Evolutionary conservation across 2,797 vertebrate genomes (phyloP).

Genomic region (Acipenser oxyrinchus): DNA sequence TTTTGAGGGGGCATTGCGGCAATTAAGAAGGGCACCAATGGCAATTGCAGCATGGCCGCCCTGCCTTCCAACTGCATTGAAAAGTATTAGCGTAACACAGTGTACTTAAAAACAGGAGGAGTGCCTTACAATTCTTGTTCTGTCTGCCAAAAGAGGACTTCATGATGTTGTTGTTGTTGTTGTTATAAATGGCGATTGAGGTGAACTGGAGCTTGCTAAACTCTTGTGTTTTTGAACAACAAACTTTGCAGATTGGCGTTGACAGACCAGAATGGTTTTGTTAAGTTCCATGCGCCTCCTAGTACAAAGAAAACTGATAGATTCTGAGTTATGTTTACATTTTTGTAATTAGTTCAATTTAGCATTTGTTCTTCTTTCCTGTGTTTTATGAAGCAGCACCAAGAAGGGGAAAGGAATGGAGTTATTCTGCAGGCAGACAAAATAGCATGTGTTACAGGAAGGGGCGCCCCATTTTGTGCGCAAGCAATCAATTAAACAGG

Average conservation of each 20-base stretch:
- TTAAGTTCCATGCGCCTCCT: constrained; percentile 20
- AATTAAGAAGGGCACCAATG: too few relatives aligned
- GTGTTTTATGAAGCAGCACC: not conserved
- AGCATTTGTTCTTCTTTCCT: constrained; percentile 8
- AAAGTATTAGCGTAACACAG: too few relatives aligned
- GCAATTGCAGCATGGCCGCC: too few relatives aligned
- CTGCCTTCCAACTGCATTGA: too few relatives aligned
- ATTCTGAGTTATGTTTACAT: constrained; percentile 23
- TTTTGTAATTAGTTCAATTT: constrained; percentile 22
- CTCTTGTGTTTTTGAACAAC: constrained; percentile 25
- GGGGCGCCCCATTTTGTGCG: not conserved
- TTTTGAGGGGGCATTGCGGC: too few relatives aligned
- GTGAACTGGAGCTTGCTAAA: constrained; percentile 23
- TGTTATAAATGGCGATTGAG: constrained; percentile 22
- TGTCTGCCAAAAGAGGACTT: constrained; percentile 11
- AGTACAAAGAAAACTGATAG: constrained; percentile 19
- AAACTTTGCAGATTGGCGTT: constrained; percentile 14
- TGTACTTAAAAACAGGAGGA: not conserved
- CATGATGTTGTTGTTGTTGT: not conserved
- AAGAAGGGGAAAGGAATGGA: too few relatives aligned
- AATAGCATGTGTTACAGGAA: not conserved
- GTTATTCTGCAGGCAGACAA: too few relatives aligned
- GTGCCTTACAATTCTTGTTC: constrained; percentile 5
- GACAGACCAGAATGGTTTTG: constrained; percentile 26
- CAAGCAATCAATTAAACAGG: too few relatives aligned